phyloP scores from a whole-genome alignment of 1,140 invertebrate species.

The Drosophila nebulosa region DNA sequence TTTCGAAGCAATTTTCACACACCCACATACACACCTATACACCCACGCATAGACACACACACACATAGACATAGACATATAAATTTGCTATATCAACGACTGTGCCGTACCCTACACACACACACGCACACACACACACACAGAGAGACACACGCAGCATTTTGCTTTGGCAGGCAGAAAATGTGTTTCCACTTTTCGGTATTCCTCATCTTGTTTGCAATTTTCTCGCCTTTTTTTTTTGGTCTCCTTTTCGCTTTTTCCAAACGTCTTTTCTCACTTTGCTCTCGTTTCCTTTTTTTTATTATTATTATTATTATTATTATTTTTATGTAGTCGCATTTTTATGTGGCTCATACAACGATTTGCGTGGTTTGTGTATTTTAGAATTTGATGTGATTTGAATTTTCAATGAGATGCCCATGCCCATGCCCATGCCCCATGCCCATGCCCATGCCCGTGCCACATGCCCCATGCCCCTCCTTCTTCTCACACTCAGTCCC shows the following conservation, averaged over 20 bases:
- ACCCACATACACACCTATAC: background rate
- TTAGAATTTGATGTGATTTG: constrained; percentile 77
- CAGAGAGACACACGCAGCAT: constrained; percentile 4
- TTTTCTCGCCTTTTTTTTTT: background rate
- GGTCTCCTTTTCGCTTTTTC: constrained; percentile 6
- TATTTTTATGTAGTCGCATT: constrained; percentile 74
- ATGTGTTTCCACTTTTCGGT: constrained; percentile 26
- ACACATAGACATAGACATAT: constrained; percentile 12
- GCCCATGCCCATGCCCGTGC: constrained; percentile 18
- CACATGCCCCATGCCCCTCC: constrained; percentile 13
- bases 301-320: constrained; percentile 58
- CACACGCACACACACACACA: background rate
- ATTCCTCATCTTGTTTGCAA: constrained; percentile 9
- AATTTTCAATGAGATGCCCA: constrained; percentile 64
- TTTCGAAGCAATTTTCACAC: constrained; percentile 41
- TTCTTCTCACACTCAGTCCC: background rate
- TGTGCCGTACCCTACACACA: background rate
- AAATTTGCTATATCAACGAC: constrained; percentile 53
- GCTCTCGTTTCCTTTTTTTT: constrained; percentile 5
- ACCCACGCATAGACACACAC: constrained; percentile 12
- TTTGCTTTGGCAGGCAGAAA: constrained; percentile 52
- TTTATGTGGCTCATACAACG: constrained; percentile 54
- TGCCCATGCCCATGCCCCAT: constrained; percentile 20
- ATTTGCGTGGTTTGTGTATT: constrained; percentile 75
- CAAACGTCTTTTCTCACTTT: constrained; percentile 33